phyloP scores from a whole-genome alignment of 1,140 invertebrate genomes.

The Atopsyche davidsoni region DNA sequence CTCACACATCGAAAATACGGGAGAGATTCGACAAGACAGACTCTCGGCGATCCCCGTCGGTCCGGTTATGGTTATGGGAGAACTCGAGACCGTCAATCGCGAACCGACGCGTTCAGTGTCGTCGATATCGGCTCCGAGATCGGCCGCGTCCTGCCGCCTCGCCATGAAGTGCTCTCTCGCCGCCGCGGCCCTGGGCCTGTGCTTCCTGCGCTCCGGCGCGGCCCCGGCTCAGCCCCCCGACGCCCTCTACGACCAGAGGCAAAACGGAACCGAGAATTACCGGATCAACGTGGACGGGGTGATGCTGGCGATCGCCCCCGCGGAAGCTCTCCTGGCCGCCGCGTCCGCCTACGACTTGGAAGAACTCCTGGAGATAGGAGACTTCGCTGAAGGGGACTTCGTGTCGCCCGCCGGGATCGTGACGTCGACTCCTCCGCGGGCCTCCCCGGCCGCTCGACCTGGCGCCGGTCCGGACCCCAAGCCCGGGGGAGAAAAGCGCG shows the following conservation, averaged over 20 bases:
- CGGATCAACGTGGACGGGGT: constrained; percentile 59
- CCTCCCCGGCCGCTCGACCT: not conserved
- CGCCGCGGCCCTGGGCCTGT: constrained; percentile 34
- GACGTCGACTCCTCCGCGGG: constrained; percentile 22
- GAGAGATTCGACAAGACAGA: constrained; percentile 16
- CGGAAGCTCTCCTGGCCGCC: constrained; percentile 45
- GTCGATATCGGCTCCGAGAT: constrained; percentile 15
- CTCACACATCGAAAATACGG: constrained; percentile 22
- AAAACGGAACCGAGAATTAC: constrained; percentile 65
- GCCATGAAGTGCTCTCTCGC: not conserved
- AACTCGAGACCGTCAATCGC: constrained; percentile 11
- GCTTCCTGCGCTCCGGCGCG: too few species aligned
- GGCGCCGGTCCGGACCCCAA: constrained; percentile 17
- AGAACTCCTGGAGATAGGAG: constrained; percentile 37
- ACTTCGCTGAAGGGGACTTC: constrained; percentile 30
- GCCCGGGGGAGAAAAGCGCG: constrained; percentile 27
- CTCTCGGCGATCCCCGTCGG: constrained; percentile 10
- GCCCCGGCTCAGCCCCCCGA: constrained; percentile 10
- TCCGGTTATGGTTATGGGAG: constrained; percentile 18
- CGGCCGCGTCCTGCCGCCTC: constrained; percentile 10
- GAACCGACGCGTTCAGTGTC: constrained; percentile 17
- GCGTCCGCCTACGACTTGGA: constrained; percentile 35
- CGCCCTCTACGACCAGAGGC: constrained; percentile 58
- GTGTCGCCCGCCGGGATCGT: constrained; percentile 17
- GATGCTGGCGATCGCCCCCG: constrained; percentile 57